These are phyloP conservation scores for Poeciliopsis occidentalis DNA, from an alignment of 2,113 vertebrate genomes.

Conservation along the genomic window DNA sequence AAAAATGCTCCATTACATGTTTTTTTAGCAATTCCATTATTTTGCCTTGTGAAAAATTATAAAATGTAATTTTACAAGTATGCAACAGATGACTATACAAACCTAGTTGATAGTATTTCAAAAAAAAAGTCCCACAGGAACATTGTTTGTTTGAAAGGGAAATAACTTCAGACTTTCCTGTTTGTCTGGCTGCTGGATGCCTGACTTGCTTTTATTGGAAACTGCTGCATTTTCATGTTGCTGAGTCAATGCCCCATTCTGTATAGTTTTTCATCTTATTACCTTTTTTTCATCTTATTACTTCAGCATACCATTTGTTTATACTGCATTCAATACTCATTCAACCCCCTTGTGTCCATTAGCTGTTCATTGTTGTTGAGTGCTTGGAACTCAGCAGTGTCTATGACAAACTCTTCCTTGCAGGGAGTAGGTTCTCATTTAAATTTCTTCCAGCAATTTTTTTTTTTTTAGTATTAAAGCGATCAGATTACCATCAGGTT, in stretches of 20 bases:
- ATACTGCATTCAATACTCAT: constrained; percentile 24
- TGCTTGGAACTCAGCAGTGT: constrained; percentile 61
- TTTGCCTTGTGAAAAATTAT: too few species aligned
- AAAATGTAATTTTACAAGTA: neutral
- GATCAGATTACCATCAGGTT: constrained; percentile 57
- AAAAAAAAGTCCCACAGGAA: neutral
- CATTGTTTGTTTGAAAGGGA: neutral
- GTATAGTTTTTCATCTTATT: constrained; percentile 26
- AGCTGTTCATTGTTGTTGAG: constrained; percentile 56
- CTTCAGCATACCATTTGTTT: constrained; percentile 43
- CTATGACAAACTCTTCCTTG: constrained; percentile 48
- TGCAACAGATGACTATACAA: neutral
- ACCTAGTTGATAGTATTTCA: too few species aligned
- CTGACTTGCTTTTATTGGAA: constrained; percentile 37
- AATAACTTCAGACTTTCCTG: neutral
- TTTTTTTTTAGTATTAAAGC: constrained; percentile 38
- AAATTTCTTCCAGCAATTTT: too few species aligned
- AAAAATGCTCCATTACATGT: neutral
- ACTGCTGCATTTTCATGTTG: constrained; percentile 34
- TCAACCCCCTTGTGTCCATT: constrained; percentile 35
- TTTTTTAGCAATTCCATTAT: neutral
- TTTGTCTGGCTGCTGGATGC: constrained; percentile 38
- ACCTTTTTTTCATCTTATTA: constrained; percentile 41
- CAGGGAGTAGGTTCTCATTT: constrained; percentile 40
- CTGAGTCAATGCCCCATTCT: constrained; percentile 25